Conservation (phyloP, 2,113 vertebrate species). For the Thamnaconus septentrionalis region DNA sequence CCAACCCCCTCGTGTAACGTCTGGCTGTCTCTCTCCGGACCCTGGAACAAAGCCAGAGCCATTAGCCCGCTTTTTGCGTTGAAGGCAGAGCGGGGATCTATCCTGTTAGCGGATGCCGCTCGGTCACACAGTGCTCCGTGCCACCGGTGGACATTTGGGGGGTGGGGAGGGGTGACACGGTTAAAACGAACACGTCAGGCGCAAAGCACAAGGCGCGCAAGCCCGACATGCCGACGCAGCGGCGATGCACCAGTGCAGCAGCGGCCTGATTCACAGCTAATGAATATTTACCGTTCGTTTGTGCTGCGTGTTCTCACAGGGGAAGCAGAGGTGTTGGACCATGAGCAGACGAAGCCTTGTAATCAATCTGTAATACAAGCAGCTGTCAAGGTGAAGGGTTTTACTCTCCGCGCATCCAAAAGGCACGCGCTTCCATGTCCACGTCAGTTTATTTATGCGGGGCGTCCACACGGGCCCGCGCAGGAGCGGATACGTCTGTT, state of each 20-base stretch:
- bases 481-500: too few species aligned
- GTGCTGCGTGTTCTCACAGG: slow-evolving; percentile 24
- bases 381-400: slow-evolving; percentile 43
- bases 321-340: slow-evolving; percentile 32
- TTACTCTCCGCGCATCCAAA: background rate
- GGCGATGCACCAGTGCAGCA: slow-evolving; percentile 41
- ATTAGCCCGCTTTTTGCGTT: slow-evolving; percentile 69
- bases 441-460: too few species aligned
- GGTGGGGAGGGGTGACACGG: slow-evolving; percentile 21
- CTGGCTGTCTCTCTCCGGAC: slow-evolving; percentile 35
- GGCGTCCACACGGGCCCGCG: too few species aligned
- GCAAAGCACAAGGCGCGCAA: background rate
- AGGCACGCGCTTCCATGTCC: too few species aligned
- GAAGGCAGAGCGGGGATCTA: slow-evolving; percentile 55
- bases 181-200: background rate
- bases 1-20: slow-evolving; percentile 27
- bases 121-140: slow-evolving; percentile 33
- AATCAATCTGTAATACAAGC: slow-evolving; percentile 43
- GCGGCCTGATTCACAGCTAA: slow-evolving; percentile 58
- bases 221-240: slow-evolving; percentile 27
- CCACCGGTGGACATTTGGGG: slow-evolving; percentile 17
- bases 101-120: slow-evolving; percentile 57
- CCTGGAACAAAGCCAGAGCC: slow-evolving; percentile 63
- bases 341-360: slow-evolving; percentile 32
- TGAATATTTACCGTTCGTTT: slow-evolving; percentile 67